A percentile compares a stretch with the other conserved stretches of the same genome.
Evolutionary conservation across 2,888 invertebrate genomes (phyloP).

Genomic region (Graphium colonna): DNA sequence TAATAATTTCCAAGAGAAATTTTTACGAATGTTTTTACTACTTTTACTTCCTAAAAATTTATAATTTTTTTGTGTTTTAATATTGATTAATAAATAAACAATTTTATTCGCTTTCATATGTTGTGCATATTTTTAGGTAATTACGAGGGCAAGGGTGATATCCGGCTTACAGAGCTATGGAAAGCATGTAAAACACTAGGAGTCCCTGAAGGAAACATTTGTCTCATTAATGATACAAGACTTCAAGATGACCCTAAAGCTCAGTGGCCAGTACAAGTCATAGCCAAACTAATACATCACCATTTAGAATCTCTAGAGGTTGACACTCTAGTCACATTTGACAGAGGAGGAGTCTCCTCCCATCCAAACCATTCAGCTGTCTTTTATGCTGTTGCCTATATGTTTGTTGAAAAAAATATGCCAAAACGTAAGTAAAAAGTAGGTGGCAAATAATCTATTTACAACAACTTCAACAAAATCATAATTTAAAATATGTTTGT

Average conservation of each 20-base stretch:
- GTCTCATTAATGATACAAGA: constrained; percentile 84
- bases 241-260: constrained; percentile 87
- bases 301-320: constrained; percentile 87
- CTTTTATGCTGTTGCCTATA: constrained; percentile 89
- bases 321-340: constrained; percentile 95
- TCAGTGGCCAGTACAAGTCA: constrained; percentile 84
- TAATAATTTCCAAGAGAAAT: no score
- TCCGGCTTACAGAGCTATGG: constrained; percentile 89
- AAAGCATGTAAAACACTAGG: constrained; percentile 89
- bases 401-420: constrained; percentile 87
- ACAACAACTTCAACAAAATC: not conserved
- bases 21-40: no score
- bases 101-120: no score
- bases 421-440: constrained; percentile 82
- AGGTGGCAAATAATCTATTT: no score
- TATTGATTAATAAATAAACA: no score
- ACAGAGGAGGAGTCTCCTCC: constrained; percentile 94
- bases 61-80: no score
- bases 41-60: no score
- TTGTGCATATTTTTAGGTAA: constrained; percentile 82
- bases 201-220: constrained; percentile 87
- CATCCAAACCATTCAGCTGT: constrained; percentile 95
- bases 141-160: constrained; percentile 80
- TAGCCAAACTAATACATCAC: constrained; percentile 66
- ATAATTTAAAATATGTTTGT: not conserved